Percentiles rank a stretch among this genome's conserved stretches.
Conservation (phyloP, 2,888 invertebrate species). For the Nomada fucata region DNA sequence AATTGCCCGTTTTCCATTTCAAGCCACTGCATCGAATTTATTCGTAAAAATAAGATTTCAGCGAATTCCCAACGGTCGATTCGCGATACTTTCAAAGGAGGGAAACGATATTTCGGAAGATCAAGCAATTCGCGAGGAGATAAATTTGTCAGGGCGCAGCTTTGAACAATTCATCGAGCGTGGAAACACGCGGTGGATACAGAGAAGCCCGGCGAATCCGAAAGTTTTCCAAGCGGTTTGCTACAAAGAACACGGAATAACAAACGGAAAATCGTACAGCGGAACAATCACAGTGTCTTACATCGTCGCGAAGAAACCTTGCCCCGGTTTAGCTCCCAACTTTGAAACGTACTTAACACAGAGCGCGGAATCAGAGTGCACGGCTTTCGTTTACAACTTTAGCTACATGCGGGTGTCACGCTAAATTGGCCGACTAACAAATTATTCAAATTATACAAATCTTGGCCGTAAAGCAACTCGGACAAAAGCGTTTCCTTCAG, state of each 20-base stretch:
- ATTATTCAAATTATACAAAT: constrained; percentile 39
- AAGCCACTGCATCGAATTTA: too few relatives aligned
- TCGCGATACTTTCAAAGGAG: too few relatives aligned
- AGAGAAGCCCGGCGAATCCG: not conserved
- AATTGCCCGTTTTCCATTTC: too few relatives aligned
- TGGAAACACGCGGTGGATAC: not conserved
- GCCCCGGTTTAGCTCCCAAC: constrained; percentile 27
- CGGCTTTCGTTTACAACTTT: not conserved
- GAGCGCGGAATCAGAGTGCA: not conserved
- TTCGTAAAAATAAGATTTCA: too few relatives aligned
- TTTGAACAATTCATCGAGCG: not conserved
- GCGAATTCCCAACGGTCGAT: too few relatives aligned
- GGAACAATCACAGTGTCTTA: constrained; percentile 37
- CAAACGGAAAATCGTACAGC: constrained; percentile 16
- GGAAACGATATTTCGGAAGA: too few relatives aligned
- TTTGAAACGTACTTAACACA: constrained; percentile 26
- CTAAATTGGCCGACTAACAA: constrained; percentile 20
- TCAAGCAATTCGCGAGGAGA: not conserved
- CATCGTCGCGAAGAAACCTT: constrained; percentile 14
- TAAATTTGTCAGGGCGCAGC: not conserved
- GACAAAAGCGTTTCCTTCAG: not conserved
- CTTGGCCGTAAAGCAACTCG: not conserved
- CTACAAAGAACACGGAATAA: constrained; percentile 40
- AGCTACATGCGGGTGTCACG: not conserved
- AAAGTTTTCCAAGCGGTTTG: constrained; percentile 27